phyloP scores from a whole-genome alignment of 2,113 vertebrate species.

The Prolemur simus region DNA sequence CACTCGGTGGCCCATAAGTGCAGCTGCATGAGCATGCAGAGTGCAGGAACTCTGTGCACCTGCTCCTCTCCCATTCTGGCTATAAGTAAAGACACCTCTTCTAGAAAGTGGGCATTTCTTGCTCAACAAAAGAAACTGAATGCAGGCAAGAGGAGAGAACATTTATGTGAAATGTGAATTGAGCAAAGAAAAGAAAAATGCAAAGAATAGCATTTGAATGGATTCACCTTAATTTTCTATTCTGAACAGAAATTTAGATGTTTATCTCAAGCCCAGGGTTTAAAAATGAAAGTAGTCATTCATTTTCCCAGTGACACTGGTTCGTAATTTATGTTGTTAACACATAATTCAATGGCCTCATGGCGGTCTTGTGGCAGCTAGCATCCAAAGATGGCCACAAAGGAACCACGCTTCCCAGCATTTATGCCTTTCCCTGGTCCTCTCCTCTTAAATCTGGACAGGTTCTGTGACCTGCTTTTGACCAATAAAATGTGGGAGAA shows the following conservation, averaged over 20 bases:
- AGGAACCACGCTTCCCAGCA: not conserved
- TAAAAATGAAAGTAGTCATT: not conserved
- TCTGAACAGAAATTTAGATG: not conserved
- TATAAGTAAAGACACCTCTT: not conserved
- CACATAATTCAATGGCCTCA: not conserved
- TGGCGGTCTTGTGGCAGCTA: not conserved
- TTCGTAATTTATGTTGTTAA: not conserved
- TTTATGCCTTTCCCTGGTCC: not conserved
- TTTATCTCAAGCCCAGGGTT: not conserved
- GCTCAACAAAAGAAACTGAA: slow-evolving; percentile 20
- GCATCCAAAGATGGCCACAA: not conserved
- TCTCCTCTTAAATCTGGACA: not conserved
- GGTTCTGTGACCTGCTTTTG: not conserved
- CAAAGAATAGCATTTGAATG: not conserved
- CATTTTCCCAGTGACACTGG: not conserved
- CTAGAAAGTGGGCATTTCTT: not conserved
- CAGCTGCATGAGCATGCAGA: not conserved
- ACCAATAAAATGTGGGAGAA: not conserved
- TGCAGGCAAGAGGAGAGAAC: not conserved
- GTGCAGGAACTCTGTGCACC: not conserved
- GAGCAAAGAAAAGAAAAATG: not conserved
- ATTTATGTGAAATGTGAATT: not conserved
- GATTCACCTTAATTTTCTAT: not conserved
- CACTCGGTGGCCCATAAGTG: not conserved
- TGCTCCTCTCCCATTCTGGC: not conserved